phyloP scores from a whole-genome alignment of 2,797 vertebrate genomes.

The Danio kyathit region DNA sequence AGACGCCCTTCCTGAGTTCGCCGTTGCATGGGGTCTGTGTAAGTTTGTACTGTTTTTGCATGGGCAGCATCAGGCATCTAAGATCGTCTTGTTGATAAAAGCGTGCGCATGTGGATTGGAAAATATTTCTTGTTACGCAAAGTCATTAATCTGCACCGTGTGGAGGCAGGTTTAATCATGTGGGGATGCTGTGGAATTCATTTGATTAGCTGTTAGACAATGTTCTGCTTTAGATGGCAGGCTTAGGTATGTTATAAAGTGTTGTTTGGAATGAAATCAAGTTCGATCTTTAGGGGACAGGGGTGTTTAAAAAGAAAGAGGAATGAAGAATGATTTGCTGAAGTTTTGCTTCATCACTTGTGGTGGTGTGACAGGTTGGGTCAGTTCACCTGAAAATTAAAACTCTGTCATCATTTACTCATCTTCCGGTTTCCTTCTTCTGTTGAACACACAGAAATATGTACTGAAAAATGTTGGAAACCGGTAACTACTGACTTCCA shows the following conservation, averaged over 20 bases:
- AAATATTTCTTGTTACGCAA: background rate
- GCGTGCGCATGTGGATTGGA: background rate
- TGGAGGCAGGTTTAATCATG: conserved; percentile 6
- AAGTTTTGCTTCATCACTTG: no score
- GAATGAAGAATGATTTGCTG: conserved; percentile 21
- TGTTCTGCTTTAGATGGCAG: conserved; percentile 18
- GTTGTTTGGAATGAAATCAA: background rate
- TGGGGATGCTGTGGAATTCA: conserved; percentile 15
- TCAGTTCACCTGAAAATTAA: no score
- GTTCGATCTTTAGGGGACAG: background rate
- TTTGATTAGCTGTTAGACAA: conserved; percentile 22
- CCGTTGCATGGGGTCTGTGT: conserved; percentile 5
- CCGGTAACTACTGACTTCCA: no score
- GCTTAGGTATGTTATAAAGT: background rate
- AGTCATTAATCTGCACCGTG: conserved; percentile 1
- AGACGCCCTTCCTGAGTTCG: conserved; percentile 31
- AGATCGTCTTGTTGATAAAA: conserved; percentile 7
- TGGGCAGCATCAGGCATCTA: background rate
- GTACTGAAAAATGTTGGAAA: no score
- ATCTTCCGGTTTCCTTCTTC: no score
- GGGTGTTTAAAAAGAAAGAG: conserved; percentile 47
- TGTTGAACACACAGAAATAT: no score
- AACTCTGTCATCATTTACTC: no score
- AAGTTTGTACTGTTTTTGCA: background rate
- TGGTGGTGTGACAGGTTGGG: no score